These are phyloP conservation scores for Suricata suricatta DNA, from an alignment of 2,113 vertebrate genomes.

Conservation along the genomic window DNA sequence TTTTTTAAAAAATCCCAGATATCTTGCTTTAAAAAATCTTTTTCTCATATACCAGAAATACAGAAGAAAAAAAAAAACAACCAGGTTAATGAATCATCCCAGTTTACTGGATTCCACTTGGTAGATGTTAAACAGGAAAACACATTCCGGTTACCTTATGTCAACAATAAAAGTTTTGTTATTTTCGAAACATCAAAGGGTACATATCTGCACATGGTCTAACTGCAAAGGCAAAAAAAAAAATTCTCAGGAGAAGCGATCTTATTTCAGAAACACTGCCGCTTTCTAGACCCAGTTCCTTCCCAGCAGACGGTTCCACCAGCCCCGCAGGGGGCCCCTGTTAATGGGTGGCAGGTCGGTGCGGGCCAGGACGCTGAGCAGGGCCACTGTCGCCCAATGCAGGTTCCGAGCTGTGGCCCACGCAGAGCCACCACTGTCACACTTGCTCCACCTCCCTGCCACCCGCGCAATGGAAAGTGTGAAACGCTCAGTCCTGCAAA, in stretches of 20 bases:
- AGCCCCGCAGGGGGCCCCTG: accelerated
- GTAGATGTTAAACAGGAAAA: not conserved
- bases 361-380: accelerated
- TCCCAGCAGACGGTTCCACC: not conserved
- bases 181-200: not conserved
- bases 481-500: not conserved
- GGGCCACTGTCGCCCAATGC: accelerated
- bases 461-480: accelerated
- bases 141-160: not conserved
- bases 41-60: not conserved
- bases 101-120: not conserved
- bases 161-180: not conserved
- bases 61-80: not conserved
- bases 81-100: not conserved
- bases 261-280: not conserved
- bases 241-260: not conserved
- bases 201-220: accelerated
- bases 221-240: not conserved
- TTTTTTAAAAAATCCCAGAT: not conserved
- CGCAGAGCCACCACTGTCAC: accelerated
- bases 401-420: too few relatives aligned
- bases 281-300: not conserved
- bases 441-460: accelerated
- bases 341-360: not conserved
- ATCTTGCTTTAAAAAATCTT: not conserved